These are phyloP conservation scores for Hesperia comma DNA, from an alignment of 2,888 invertebrate genomes.

Conservation along the genomic window DNA sequence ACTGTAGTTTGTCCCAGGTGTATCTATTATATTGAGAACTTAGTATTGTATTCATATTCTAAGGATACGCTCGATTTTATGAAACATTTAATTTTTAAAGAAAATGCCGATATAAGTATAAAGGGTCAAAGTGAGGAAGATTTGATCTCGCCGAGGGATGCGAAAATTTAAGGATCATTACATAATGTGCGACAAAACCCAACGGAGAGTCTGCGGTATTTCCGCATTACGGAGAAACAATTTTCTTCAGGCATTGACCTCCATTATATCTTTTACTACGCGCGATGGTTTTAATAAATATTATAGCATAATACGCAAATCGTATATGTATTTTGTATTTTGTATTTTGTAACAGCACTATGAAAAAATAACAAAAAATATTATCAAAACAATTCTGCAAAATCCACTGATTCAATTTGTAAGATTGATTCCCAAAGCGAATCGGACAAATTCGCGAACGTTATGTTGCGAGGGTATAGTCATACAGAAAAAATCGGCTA, in stretches of 20 bases:
- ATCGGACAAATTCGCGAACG: slow-evolving; percentile 30
- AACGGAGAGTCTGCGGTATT: neutral
- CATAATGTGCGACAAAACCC: slow-evolving; percentile 1
- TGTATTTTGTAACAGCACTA: neutral
- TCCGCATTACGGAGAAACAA: neutral
- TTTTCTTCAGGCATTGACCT: neutral
- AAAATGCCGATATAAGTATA: no score
- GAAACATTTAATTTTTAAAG: no score
- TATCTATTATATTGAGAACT: no score
- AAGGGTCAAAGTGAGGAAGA: neutral
- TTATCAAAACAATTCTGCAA: slow-evolving; percentile 41
- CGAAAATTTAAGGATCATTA: slow-evolving; percentile 4
- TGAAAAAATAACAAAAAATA: slow-evolving; percentile 13
- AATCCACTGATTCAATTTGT: slow-evolving; percentile 47
- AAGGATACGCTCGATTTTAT: no score
- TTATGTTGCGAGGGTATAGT: slow-evolving; percentile 15
- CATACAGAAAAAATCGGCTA: slow-evolving; percentile 16
- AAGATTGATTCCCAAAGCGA: slow-evolving; percentile 46
- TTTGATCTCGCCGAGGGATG: neutral
- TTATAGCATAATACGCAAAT: neutral
- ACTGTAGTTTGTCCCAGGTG: no score
- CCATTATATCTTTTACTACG: neutral
- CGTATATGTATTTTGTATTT: neutral
- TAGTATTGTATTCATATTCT: no score
- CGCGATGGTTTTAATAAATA: no score